These are phyloP conservation scores for Philypnodon macrostomus DNA, from an alignment of 2,797 vertebrate species.

Conservation along the genomic window DNA sequence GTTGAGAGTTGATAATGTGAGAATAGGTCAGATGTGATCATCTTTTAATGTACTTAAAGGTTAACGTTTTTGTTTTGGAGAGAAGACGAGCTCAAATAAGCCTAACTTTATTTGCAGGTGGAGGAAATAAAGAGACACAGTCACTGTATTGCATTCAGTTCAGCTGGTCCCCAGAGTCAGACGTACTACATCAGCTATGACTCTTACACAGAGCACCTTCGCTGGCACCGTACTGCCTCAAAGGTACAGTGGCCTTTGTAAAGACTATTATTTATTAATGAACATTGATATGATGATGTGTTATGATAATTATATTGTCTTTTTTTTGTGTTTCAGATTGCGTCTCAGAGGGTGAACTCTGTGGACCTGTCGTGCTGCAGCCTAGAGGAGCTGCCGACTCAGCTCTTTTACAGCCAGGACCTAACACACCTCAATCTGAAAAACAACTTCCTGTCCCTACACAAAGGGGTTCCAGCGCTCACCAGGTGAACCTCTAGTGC, in stretches of 20 bases:
- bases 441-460: conserved; percentile 81
- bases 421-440: conserved; percentile 98
- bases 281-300: background rate
- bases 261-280: background rate
- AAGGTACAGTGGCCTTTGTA: conserved; percentile 85
- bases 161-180: conserved; percentile 92
- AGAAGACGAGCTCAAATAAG: background rate
- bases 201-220: conserved; percentile 91
- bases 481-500: conserved; percentile 52
- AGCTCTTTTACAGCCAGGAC: conserved; percentile 97
- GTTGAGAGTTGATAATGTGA: too few relatives aligned
- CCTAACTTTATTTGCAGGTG: conserved; percentile 74
- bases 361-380: conserved; percentile 96
- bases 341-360: conserved; percentile 95
- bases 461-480: conserved; percentile 66
- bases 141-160: conserved; percentile 95
- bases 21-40: background rate
- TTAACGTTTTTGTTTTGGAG: too few relatives aligned
- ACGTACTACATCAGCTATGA: conserved; percentile 97
- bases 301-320: background rate
- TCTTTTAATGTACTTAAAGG: background rate
- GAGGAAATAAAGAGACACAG: conserved; percentile 96
- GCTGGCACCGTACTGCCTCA: conserved; percentile 91
- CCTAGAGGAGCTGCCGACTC: conserved; percentile 90
- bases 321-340: conserved; percentile 78